Percentiles rank a stretch among this genome's conserved stretches.
These are phyloP conservation scores for Zoanthus gigantus DNA, from an alignment of 92 coral and sea anemone species.

Conservation along the genomic window DNA sequence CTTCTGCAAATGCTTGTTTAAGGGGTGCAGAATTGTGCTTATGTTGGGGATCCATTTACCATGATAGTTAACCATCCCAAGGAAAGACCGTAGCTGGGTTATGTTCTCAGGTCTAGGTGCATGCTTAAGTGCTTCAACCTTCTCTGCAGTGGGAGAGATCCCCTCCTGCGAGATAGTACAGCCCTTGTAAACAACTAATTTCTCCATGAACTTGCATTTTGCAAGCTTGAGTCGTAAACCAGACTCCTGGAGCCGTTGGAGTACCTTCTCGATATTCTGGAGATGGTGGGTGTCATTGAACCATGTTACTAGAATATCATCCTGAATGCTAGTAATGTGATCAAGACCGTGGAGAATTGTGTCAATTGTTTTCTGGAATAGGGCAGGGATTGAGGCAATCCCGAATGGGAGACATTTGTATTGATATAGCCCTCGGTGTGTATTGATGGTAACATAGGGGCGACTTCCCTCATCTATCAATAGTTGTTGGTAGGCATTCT, in stretches of 20 bases:
- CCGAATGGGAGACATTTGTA: slow-evolving; percentile 66
- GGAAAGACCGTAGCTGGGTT: slow-evolving; percentile 59
- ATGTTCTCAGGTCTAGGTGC: slow-evolving; percentile 64
- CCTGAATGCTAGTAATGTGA: slow-evolving; percentile 66
- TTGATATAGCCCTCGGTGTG: slow-evolving; percentile 59
- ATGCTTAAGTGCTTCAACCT: slow-evolving; percentile 62
- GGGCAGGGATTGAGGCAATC: slow-evolving; percentile 59
- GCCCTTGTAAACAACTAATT: slow-evolving; percentile 40
- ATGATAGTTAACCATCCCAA: slow-evolving; percentile 69
- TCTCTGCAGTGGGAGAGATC: slow-evolving; percentile 57
- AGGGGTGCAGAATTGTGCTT: slow-evolving; percentile 48
- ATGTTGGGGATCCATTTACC: slow-evolving; percentile 68
- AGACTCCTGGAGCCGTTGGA: slow-evolving; percentile 55
- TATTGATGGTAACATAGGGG: slow-evolving; percentile 65
- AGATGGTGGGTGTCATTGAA: slow-evolving; percentile 58
- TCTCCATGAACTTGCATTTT: slow-evolving; percentile 65
- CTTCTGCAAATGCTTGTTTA: slow-evolving; percentile 10
- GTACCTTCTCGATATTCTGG: slow-evolving; percentile 45
- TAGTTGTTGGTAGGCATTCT: slow-evolving; percentile 72
- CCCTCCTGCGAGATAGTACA: no score
- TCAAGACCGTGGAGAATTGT: slow-evolving; percentile 61
- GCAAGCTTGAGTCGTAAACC: slow-evolving; percentile 65
- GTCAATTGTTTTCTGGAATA: slow-evolving; percentile 63
- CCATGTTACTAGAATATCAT: slow-evolving; percentile 69
- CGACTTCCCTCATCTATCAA: slow-evolving; percentile 53